Percentiles rank a stretch among this genome's conserved stretches.
Conservation (phyloP, 1,140 invertebrate genomes). For the Plectrocnemia conspersa region DNA sequence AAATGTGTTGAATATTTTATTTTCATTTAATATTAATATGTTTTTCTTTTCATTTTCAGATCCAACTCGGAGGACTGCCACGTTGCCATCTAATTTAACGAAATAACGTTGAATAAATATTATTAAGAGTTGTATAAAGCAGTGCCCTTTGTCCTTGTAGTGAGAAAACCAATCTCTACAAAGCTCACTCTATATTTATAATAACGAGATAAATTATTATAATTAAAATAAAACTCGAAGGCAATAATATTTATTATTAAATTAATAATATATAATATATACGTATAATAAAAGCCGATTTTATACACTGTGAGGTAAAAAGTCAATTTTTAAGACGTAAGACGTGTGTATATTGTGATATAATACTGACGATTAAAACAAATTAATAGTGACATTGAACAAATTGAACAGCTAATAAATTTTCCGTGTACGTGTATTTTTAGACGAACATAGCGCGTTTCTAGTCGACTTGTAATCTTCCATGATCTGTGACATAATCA, state of each 20-base stretch:
- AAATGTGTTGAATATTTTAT: neutral
- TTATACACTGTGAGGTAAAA: conserved; percentile 2
- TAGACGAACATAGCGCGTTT: conserved; percentile 20
- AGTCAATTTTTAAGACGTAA: neutral
- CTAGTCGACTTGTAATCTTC: conserved; percentile 10
- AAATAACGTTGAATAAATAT: conserved; percentile 16
- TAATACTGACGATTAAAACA: conserved; percentile 18
- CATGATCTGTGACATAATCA: conserved; percentile 13
- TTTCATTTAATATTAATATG: no score
- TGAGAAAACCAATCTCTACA: conserved; percentile 16
- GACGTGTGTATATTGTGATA: conserved; percentile 18
- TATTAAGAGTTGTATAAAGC: conserved; percentile 16
- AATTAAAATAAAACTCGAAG: conserved; percentile 18
- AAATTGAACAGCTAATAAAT: conserved; percentile 1
- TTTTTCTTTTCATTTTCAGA: conserved; percentile 16
- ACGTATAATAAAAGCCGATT: conserved; percentile 9
- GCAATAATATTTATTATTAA: conserved; percentile 15
- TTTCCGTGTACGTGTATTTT: conserved; percentile 21
- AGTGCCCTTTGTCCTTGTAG: conserved; percentile 21
- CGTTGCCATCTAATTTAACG: conserved; percentile 8
- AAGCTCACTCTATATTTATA: no score
- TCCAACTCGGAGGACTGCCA: conserved; percentile 13
- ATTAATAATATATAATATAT: conserved; percentile 4
- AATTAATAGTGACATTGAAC: conserved; percentile 8
- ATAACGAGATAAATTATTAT: conserved; percentile 16